A percentile compares a stretch with the other conserved stretches of the same genome.
phyloP scores from a whole-genome alignment of 2,888 invertebrate species.

The Quadroppia sp. region DNA sequence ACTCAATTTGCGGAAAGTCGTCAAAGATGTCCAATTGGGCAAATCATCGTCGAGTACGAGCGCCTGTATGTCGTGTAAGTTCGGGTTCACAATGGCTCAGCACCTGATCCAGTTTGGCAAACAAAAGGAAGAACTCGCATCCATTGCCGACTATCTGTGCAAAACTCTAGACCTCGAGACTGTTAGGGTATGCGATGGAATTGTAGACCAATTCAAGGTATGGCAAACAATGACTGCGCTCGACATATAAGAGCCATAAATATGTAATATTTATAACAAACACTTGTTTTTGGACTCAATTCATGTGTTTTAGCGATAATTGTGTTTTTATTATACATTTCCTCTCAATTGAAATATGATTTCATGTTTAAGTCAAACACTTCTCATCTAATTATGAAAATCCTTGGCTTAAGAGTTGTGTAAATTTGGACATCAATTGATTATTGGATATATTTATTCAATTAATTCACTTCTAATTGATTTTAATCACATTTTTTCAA shows the following conservation, averaged over 20 bases:
- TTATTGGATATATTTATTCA: too few species aligned
- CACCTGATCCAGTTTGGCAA: slow-evolving; percentile 45
- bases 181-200: slow-evolving; percentile 46
- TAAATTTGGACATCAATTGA: too few species aligned
- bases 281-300: not conserved
- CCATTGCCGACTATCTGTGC: slow-evolving; percentile 44
- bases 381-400: not conserved
- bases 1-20: slow-evolving; percentile 37
- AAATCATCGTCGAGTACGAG: slow-evolving; percentile 28
- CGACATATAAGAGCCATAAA: not conserved
- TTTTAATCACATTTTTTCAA: not conserved
- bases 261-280: not conserved
- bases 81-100: slow-evolving; percentile 45
- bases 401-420: not conserved
- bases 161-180: slow-evolving; percentile 44
- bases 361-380: too few species aligned
- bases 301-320: slow-evolving; percentile 1
- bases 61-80: slow-evolving; percentile 43
- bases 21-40: slow-evolving; percentile 38
- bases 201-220: slow-evolving; percentile 46
- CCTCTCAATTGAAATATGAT: too few species aligned
- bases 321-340: too few species aligned
- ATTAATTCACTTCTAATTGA: not conserved
- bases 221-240: slow-evolving; percentile 18
- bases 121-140: slow-evolving; percentile 46